These are phyloP conservation scores for Cephus spinipes DNA, from an alignment of 2,888 invertebrate species.

Conservation along the genomic window DNA sequence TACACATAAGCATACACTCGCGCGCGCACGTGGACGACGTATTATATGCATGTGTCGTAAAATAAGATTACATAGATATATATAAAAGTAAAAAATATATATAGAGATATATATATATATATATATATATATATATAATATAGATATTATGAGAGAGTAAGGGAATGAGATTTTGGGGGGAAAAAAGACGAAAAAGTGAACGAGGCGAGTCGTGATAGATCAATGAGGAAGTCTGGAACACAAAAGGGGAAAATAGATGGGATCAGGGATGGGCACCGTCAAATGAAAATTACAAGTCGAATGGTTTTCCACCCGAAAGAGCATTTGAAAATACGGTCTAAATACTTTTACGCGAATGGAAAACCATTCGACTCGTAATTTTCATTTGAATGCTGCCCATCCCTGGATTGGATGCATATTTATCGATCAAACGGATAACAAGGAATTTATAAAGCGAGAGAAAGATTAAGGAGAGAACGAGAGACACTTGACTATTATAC, in stretches of 20 bases:
- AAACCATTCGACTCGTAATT: no score
- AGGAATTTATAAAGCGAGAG: not conserved
- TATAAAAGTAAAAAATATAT: slow-evolving; percentile 15
- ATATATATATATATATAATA: slow-evolving; percentile 30
- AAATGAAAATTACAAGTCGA: no score
- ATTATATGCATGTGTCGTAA: slow-evolving; percentile 22
- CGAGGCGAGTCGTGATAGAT: not conserved
- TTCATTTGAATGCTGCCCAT: no score
- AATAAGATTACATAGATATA: slow-evolving; percentile 24
- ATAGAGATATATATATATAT: slow-evolving; percentile 22
- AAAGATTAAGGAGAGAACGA: not conserved
- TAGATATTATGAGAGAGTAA: slow-evolving; percentile 15
- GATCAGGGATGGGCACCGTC: no score
- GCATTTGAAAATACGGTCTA: no score
- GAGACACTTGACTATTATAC: not conserved
- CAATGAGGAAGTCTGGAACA: not conserved
- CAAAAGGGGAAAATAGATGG: not conserved
- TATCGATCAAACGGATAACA: not conserved
- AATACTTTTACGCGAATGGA: no score
- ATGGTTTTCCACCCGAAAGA: no score
- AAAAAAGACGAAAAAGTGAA: not conserved
- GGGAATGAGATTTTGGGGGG: not conserved
- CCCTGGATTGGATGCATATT: not conserved
- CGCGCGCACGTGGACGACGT: not conserved
- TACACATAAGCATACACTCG: not conserved